Conservation (phyloP, 2,797 vertebrate species). For the Enteromius trimaculatus region DNA sequence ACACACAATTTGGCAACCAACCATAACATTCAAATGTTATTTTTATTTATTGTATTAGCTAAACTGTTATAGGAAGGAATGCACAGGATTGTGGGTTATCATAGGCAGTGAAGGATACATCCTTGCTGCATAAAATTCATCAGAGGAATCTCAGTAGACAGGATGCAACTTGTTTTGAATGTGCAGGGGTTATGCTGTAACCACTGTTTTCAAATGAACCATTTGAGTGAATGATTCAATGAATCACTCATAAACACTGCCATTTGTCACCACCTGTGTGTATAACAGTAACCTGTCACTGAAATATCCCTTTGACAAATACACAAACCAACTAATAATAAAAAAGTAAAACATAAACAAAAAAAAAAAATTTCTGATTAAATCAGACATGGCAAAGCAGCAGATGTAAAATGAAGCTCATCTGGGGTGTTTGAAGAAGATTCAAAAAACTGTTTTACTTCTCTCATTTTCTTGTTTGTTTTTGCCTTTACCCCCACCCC, state of each 20-base stretch:
- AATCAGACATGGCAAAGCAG: constrained; percentile 48
- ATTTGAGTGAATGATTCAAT: background rate
- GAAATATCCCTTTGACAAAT: background rate
- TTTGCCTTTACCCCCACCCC: constrained; percentile 68
- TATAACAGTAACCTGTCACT: background rate
- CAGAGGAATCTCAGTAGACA: background rate
- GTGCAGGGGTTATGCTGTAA: background rate
- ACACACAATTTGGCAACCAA: background rate
- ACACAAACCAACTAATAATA: constrained; percentile 13
- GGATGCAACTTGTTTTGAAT: background rate
- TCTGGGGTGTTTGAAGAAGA: constrained; percentile 73
- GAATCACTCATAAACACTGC: background rate
- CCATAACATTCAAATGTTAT: background rate
- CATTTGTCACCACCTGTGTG: background rate
- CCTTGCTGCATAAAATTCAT: background rate
- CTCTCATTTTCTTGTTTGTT: constrained; percentile 75
- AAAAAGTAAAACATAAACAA: constrained; percentile 26
- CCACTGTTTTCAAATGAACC: background rate
- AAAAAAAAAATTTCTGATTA: constrained; percentile 50
- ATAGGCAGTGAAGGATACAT: background rate
- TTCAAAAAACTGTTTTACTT: constrained; percentile 71
- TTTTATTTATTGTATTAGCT: background rate
- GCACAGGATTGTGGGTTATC: background rate
- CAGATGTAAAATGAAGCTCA: constrained; percentile 68
- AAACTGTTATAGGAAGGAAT: background rate